phyloP scores from a whole-genome alignment of 2,113 vertebrate species.

The Bettongia penicillata region DNA sequence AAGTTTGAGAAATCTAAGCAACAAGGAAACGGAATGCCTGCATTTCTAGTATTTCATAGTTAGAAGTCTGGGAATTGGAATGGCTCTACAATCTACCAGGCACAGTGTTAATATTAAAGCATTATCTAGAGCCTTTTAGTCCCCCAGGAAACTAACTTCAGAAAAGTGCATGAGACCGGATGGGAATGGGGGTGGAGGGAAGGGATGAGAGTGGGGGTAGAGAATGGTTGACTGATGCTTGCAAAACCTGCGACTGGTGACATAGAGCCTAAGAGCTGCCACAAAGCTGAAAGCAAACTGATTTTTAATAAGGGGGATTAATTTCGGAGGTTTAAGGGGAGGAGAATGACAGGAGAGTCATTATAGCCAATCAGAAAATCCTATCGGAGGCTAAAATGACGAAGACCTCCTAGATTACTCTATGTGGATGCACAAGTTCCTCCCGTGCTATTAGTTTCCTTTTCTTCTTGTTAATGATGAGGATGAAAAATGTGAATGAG shows the following conservation, averaged over 20 bases:
- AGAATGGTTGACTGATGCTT: not conserved
- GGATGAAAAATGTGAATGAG: not conserved
- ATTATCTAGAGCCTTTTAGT: not conserved
- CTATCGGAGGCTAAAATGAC: not conserved
- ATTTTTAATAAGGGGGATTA: not conserved
- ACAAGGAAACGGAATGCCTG: not conserved
- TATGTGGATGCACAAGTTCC: not conserved
- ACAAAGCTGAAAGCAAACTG: not conserved
- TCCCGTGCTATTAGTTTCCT: not conserved
- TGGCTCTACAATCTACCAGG: not conserved
- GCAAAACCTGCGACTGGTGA: not conserved
- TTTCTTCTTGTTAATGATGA: not conserved
- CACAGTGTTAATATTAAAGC: not conserved
- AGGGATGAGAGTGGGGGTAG: rapidly evolving
- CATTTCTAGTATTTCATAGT: not conserved
- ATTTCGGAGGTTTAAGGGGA: not conserved
- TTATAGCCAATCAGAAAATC: slow-evolving; percentile 52
- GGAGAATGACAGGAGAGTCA: slow-evolving; percentile 14
- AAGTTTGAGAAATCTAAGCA: not conserved
- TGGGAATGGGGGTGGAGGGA: rapidly evolving
- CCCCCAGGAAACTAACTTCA: not conserved
- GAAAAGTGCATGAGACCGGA: not conserved
- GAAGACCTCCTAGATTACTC: not conserved
- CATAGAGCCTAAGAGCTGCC: not conserved
- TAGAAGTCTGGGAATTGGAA: not conserved